Percentiles rank a stretch among this genome's conserved stretches.
These are phyloP conservation scores for Molossus molossus DNA, from an alignment of 2,797 vertebrate species.

Conservation along the genomic window DNA sequence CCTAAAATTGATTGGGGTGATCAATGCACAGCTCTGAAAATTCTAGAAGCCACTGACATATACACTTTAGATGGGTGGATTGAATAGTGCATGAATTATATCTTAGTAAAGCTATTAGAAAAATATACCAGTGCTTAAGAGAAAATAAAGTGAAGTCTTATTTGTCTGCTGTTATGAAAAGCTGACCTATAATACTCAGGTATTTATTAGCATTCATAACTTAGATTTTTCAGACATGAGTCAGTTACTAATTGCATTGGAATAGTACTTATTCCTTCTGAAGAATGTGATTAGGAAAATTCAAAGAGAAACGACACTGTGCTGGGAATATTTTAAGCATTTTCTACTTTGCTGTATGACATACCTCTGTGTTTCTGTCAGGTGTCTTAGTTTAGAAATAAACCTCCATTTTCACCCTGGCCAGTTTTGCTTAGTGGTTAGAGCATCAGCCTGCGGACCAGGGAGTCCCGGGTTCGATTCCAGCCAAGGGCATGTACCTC, in stretches of 20 bases:
- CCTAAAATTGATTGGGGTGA: not conserved
- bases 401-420: not conserved
- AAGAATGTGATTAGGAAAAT: slow-evolving; percentile 12
- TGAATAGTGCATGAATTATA: not conserved
- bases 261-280: not conserved
- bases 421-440: too few relatives aligned
- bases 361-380: not conserved
- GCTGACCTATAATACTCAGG: not conserved
- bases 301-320: not conserved
- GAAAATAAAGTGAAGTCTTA: slow-evolving; percentile 44
- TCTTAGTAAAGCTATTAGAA: slow-evolving; percentile 21
- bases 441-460: too few relatives aligned
- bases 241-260: not conserved
- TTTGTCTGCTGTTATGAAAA: slow-evolving; percentile 32
- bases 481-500: too few relatives aligned
- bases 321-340: not conserved
- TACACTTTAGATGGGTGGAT: slow-evolving; percentile 12
- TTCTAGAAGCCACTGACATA: not conserved
- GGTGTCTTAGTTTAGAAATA: slow-evolving; percentile 36
- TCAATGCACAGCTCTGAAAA: not conserved
- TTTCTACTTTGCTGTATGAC: not conserved
- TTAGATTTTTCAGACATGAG: not conserved
- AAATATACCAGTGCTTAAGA: not conserved
- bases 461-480: too few relatives aligned
- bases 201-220: slow-evolving; percentile 21